Evolutionary conservation across 53 echinoderm and acorn worm genomes (phyloP).

Genomic region (Mesocentrotus franciscanus): DNA sequence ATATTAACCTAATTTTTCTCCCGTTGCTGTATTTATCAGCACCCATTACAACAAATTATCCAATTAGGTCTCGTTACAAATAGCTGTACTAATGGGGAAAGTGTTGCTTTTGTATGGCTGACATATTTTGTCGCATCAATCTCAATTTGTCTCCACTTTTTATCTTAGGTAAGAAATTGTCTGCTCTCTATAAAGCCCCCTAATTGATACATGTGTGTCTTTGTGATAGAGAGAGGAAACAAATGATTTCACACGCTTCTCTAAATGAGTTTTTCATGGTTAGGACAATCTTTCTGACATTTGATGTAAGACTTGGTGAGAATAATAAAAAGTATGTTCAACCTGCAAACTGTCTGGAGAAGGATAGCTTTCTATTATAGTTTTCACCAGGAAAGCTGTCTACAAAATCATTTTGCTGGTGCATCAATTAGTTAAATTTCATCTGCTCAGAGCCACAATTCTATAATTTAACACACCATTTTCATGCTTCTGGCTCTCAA

Average conservation of each 20-base stretch:
- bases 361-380: neutral
- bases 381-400: neutral
- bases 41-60: constrained; percentile 7
- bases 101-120: neutral
- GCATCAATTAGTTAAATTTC: neutral
- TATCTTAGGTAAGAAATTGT: neutral
- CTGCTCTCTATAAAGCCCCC: neutral
- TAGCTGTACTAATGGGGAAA: constrained; percentile 28
- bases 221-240: neutral
- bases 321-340: constrained; percentile 2
- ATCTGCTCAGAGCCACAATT: too few species aligned
- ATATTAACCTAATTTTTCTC: constrained; percentile 3
- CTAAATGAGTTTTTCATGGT: constrained; percentile 5
- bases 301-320: neutral
- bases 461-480: too few species aligned
- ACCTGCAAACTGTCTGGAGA: neutral
- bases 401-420: neutral
- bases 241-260: neutral
- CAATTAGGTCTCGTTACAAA: neutral
- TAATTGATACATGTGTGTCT: constrained; percentile 1
- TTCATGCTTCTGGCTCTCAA: too few species aligned
- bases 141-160: constrained; percentile 4
- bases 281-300: neutral
- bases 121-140: neutral
- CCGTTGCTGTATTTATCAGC: neutral